phyloP scores from a whole-genome alignment of 2,113 vertebrate species.

The Alectura lathami region DNA sequence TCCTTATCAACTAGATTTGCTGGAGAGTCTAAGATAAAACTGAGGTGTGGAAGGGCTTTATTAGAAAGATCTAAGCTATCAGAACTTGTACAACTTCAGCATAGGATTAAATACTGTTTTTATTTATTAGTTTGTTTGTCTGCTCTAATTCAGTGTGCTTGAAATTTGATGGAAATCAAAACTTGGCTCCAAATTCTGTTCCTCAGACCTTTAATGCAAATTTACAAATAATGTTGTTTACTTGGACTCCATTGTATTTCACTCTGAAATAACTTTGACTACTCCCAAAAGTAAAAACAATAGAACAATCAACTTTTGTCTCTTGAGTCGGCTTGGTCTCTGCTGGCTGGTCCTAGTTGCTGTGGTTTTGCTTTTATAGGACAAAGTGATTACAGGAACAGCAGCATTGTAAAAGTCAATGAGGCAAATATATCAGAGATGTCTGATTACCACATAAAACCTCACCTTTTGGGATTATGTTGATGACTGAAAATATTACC shows the following conservation, averaged over 20 bases:
- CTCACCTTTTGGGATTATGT: conserved; percentile 59
- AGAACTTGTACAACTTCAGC: background rate
- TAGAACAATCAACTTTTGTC: conserved; percentile 6
- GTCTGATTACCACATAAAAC: conserved; percentile 42
- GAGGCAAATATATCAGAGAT: conserved; percentile 48
- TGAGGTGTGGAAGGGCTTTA: background rate
- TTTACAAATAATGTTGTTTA: background rate
- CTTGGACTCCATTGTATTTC: background rate
- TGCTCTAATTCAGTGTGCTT: background rate
- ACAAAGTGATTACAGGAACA: conserved; percentile 58
- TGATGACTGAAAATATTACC: conserved; percentile 41
- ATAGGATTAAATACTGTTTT: background rate
- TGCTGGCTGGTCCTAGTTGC: conserved; percentile 41
- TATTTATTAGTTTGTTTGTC: too few relatives aligned
- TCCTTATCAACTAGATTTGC: background rate
- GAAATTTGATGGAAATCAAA: background rate
- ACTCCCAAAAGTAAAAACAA: background rate
- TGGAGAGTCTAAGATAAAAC: fast-evolving
- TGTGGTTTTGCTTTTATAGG: conserved; percentile 67
- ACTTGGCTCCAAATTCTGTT: background rate
- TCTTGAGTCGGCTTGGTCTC: conserved; percentile 38
- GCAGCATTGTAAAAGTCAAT: conserved; percentile 62
- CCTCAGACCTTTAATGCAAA: background rate
- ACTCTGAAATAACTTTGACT: background rate
- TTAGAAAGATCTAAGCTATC: background rate